These are phyloP conservation scores for Agrochola macilenta DNA, from an alignment of 2,888 invertebrate genomes.

Conservation along the genomic window DNA sequence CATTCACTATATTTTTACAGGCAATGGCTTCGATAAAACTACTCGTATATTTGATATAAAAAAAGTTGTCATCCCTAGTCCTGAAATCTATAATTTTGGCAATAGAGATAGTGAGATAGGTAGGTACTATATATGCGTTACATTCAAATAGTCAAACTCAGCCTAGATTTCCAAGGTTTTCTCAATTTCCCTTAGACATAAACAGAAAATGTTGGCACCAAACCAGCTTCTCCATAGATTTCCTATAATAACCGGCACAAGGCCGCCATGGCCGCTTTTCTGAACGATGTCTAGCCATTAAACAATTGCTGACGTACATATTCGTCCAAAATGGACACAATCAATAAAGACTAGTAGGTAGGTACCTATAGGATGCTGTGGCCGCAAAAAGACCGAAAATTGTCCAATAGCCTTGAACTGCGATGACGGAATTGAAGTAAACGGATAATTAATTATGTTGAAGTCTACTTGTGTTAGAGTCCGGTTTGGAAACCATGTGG, in stretches of 20 bases:
- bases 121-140: background rate
- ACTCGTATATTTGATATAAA: too few species aligned
- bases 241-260: conserved; percentile 47
- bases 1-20: too few species aligned
- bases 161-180: conserved; percentile 11
- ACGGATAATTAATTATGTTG: conserved; percentile 52
- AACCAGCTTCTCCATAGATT: conserved; percentile 49
- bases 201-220: conserved; percentile 45
- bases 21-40: too few species aligned
- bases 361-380: conserved; percentile 21
- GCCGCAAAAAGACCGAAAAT: conserved; percentile 43
- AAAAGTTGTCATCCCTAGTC: too few species aligned
- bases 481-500: conserved; percentile 42
- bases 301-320: conserved; percentile 51
- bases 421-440: conserved; percentile 48
- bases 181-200: conserved; percentile 5
- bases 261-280: conserved; percentile 41
- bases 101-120: background rate
- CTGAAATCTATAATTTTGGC: background rate
- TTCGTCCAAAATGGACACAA: conserved; percentile 10
- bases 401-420: conserved; percentile 46
- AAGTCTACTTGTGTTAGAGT: conserved; percentile 24
- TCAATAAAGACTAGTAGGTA: conserved; percentile 25
- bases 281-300: conserved; percentile 26
- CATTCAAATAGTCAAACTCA: background rate